phyloP scores from a whole-genome alignment of 1,140 invertebrate genomes.

The Antheraea pernyi region DNA sequence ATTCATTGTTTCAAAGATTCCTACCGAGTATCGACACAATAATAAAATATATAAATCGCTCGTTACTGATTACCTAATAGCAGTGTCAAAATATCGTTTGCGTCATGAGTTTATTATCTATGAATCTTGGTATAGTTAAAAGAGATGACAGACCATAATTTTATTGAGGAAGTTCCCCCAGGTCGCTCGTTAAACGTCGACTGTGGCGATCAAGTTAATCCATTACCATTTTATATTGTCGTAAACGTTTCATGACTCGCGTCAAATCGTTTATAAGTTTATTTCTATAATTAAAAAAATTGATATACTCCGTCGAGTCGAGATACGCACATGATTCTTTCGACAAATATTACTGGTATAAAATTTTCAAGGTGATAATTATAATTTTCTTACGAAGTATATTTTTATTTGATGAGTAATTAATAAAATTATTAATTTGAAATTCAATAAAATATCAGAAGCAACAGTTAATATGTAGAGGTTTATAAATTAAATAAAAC shows the following conservation, averaged over 20 bases:
- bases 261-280: conserved; percentile 57
- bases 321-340: background rate
- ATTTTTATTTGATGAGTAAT: background rate
- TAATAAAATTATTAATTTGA: too few species aligned
- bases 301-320: conserved; percentile 21
- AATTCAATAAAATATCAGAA: too few species aligned
- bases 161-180: conserved; percentile 74
- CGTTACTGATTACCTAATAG: background rate
- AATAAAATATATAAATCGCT: background rate
- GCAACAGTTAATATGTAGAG: too few species aligned
- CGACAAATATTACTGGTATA: background rate
- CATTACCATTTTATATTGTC: conserved; percentile 74
- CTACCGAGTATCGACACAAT: background rate
- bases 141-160: conserved; percentile 58
- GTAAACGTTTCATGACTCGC: conserved; percentile 69
- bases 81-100: background rate
- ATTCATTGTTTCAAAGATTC: too few species aligned
- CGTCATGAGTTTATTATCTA: background rate
- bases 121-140: conserved; percentile 13
- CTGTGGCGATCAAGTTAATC: conserved; percentile 68
- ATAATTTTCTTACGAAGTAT: background rate
- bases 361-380: background rate
- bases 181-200: conserved; percentile 64
- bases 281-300: conserved; percentile 42
- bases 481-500: too few species aligned